Evolutionary conservation across 37 sponge, comb jelly and placozoan species (phyloP).

Genomic region (Bolinopsis microptera): DNA sequence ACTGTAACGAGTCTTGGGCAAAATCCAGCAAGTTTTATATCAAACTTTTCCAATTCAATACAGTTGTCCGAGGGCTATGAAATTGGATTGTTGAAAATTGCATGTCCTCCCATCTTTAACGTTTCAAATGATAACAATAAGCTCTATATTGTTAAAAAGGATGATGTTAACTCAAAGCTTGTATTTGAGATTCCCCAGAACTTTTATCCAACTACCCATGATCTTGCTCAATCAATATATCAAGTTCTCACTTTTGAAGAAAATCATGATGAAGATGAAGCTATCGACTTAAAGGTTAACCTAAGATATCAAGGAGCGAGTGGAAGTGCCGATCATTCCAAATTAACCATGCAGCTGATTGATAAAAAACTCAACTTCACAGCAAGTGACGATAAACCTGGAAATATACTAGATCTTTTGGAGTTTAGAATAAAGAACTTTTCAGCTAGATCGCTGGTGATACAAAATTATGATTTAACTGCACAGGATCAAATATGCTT

Average conservation of each 20-base stretch:
- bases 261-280: too few relatives aligned
- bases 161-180: not conserved
- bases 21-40: not conserved
- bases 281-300: too few relatives aligned
- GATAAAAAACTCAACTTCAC: not conserved
- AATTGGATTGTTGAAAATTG: conserved; percentile 5
- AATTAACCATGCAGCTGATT: not conserved
- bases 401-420: not conserved
- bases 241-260: not conserved
- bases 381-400: not conserved
- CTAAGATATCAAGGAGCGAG: not conserved
- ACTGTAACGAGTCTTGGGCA: not conserved
- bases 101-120: not conserved
- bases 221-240: conserved; percentile 3
- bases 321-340: not conserved
- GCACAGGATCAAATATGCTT: not conserved
- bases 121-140: not conserved
- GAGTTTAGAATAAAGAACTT: not conserved
- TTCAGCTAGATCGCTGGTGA: not conserved
- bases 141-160: not conserved
- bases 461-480: not conserved
- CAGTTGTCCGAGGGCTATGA: not conserved
- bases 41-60: conserved; percentile 29
- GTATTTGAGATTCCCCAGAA: not conserved
- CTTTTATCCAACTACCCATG: not conserved